A percentile compares a stretch with the other conserved stretches of the same genome.
These are phyloP conservation scores for Apteryx owenii DNA, from an alignment of 2,113 vertebrate genomes.

Conservation along the genomic window DNA sequence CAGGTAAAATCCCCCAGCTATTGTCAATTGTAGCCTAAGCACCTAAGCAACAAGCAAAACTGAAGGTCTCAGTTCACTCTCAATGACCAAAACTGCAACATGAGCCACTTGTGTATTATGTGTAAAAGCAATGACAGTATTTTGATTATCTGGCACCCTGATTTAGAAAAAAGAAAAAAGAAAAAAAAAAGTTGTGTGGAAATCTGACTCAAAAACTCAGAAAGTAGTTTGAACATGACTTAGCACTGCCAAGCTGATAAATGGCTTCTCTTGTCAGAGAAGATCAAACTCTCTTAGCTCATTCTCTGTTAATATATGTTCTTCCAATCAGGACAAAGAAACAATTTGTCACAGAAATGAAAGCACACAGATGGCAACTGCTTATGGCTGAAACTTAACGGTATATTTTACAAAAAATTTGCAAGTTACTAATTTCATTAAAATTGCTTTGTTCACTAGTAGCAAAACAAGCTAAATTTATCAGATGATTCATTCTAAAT, in stretches of 20 bases:
- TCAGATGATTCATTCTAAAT: neutral
- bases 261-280: neutral
- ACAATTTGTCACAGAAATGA: neutral
- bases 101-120: neutral
- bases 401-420: neutral
- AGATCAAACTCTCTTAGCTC: neutral
- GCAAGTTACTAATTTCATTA: neutral
- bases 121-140: too few relatives aligned
- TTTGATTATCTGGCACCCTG: neutral
- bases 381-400: neutral
- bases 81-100: neutral
- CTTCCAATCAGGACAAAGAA: neutral
- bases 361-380: neutral
- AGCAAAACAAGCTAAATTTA: neutral
- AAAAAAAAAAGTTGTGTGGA: neutral
- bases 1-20: neutral
- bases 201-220: neutral
- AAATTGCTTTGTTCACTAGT: neutral
- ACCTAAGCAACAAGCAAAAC: neutral
- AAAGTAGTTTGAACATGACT: too few relatives aligned
- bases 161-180: too few relatives aligned
- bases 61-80: neutral
- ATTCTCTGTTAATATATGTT: neutral
- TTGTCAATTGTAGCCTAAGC: neutral
- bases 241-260: neutral